Conservation (phyloP, 2,113 vertebrate genomes). For the Lonchura striata region DNA sequence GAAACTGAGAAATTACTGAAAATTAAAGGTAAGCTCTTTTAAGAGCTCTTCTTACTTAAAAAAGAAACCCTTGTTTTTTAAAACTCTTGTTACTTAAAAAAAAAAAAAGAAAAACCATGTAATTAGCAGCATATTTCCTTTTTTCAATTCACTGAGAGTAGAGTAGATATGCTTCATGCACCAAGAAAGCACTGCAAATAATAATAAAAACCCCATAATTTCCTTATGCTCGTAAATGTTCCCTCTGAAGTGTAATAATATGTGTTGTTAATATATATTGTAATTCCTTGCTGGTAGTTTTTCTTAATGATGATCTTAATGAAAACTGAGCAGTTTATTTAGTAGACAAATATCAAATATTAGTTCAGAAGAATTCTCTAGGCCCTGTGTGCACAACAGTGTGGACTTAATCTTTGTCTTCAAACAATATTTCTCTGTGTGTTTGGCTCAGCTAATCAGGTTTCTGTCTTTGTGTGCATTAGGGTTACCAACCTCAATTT, state of each 20-base stretch:
- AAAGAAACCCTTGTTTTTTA: too few relatives aligned
- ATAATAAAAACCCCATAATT: background rate
- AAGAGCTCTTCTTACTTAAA: too few relatives aligned
- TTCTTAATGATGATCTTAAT: constrained; percentile 15
- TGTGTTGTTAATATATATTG: background rate
- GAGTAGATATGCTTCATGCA: background rate
- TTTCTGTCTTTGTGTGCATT: background rate
- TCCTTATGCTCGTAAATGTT: background rate
- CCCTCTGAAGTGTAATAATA: constrained; percentile 15
- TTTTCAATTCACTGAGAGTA: background rate
- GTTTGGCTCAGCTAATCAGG: background rate
- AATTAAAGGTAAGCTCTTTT: background rate
- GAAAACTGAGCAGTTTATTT: background rate
- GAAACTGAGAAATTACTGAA: background rate
- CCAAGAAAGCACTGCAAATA: background rate
- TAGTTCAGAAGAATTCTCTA: background rate
- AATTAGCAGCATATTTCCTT: background rate
- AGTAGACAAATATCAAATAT: background rate
- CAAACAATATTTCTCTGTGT: background rate
- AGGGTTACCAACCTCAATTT: background rate
- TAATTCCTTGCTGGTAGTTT: background rate
- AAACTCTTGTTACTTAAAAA: background rate
- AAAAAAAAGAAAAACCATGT: background rate
- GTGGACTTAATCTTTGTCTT: background rate
- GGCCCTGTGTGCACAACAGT: background rate